Base-by-base conservation (phyloP, 2,113 vertebrate genomes). In the Addax nasomaculatus region DNA sequence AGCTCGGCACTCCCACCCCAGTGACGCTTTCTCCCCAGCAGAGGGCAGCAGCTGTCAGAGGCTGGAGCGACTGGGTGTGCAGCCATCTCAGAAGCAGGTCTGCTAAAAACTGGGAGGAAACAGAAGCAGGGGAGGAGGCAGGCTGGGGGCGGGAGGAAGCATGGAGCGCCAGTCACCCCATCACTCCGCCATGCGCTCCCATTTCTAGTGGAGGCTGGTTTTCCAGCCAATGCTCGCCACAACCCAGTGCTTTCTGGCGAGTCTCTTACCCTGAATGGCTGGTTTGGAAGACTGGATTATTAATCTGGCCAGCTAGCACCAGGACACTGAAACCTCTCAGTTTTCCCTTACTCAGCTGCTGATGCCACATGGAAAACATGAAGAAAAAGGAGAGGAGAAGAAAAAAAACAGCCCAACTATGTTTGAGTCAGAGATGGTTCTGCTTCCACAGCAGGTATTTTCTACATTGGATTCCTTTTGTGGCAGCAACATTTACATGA, bases 21-120 rank as follows among this genome's bases (percentile, higher is more conserved):
- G 80, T 85, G 58, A 80, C 5, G n/a, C 93, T 76, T 84, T 94
- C 36, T 91, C 1, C n/a, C 98, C 98, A 98, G 97, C 85, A 98
- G 98, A 97, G 97, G 98, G 97, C 97, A 98, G 98, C 97, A 97
- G 49, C 39, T 12, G 51, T 57, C 95, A 96, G 91, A 80, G 91
- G 79, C 86, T 93, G 85, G 88, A 96, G 83, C 8, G 3, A 6
- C 0, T 0, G 83, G 70, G 49, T 27, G 21, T 3, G 21, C 21
- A 47, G 86, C 51, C 86, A 64, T 45, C 79, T 85, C 89, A 36
- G 23, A 45, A 60, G 84, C 6, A 39, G 80, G 17, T 36, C 1
- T 0, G 43, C 45, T 57, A 25, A 83, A 79, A 86, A 62, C 79
- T 9, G 30, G n/a, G 33, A 93, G 64, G 76, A 70, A 36, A 39